Conservation (phyloP, 2,113 vertebrate genomes). For the Prunella himalayana region DNA sequence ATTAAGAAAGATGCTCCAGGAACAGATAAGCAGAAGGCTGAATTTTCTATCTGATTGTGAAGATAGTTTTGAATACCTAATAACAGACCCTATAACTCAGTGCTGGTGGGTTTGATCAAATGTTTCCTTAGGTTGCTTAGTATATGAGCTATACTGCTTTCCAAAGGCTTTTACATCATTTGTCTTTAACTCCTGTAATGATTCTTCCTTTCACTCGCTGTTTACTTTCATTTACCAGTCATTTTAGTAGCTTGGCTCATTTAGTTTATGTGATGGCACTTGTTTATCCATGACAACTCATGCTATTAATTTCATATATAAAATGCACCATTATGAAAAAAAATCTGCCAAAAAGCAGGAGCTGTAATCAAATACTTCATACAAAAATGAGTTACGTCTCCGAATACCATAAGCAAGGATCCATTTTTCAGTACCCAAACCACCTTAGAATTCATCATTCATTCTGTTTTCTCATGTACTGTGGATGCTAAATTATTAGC, state of each 20-base stretch:
- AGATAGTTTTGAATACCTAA: not conserved
- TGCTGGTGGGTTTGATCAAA: not conserved
- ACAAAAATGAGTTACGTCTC: constrained; percentile 12
- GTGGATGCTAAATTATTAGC: constrained; percentile 17
- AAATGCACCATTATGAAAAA: not conserved
- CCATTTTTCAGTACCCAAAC: not conserved
- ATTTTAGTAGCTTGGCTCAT: not conserved
- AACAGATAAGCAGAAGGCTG: not conserved
- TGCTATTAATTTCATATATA: constrained; percentile 11
- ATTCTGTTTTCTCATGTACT: not conserved
- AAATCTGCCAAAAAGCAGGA: not conserved
- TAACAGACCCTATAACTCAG: not conserved
- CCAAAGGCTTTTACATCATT: not conserved
- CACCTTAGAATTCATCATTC: constrained; percentile 6
- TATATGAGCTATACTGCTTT: not conserved
- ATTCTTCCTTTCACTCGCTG: not conserved
- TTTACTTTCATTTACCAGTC: not conserved
- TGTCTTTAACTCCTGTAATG: not conserved
- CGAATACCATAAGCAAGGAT: not conserved
- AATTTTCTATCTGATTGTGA: not conserved
- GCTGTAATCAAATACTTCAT: not conserved
- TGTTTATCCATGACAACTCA: constrained; percentile 6
- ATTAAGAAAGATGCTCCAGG: not conserved
- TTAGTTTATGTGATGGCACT: not conserved
- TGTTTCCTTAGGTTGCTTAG: not conserved